Conservation (phyloP, 1,140 invertebrate genomes). For the Heliconius eleuchia region DNA sequence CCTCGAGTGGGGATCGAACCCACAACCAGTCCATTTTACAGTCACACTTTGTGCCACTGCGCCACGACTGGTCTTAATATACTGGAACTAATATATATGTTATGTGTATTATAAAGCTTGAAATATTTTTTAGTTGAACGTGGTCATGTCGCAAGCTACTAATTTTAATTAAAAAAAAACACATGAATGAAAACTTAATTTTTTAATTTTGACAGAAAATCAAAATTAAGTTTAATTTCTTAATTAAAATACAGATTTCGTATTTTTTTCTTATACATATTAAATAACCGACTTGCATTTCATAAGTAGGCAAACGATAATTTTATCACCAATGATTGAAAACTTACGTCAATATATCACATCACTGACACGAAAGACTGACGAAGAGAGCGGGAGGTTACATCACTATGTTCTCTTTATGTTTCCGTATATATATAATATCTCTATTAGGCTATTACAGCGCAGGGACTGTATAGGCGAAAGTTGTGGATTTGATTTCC, state of each 20-base stretch:
- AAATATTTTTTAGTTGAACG: too few species aligned
- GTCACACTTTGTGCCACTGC: too few species aligned
- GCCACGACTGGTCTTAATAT: too few species aligned
- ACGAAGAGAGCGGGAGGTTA: background rate
- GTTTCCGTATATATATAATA: background rate
- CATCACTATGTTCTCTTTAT: background rate
- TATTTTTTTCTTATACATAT: background rate
- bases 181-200: too few species aligned
- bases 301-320: conserved; percentile 35
- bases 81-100: too few species aligned
- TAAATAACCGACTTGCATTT: background rate
- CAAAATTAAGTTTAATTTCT: background rate
- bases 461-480: background rate
- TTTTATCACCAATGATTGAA: conserved; percentile 7
- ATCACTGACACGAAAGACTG: background rate
- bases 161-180: too few species aligned
- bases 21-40: too few species aligned
- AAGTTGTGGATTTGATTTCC: too few species aligned
- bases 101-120: too few species aligned
- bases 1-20: too few species aligned
- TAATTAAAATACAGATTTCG: background rate
- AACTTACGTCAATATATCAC: conserved; percentile 12
- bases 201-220: background rate
- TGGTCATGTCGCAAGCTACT: too few species aligned
- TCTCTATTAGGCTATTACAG: background rate